Evolutionary conservation across 1,140 invertebrate species (phyloP).

Genomic region (Drosophila quadrilineata): DNA sequence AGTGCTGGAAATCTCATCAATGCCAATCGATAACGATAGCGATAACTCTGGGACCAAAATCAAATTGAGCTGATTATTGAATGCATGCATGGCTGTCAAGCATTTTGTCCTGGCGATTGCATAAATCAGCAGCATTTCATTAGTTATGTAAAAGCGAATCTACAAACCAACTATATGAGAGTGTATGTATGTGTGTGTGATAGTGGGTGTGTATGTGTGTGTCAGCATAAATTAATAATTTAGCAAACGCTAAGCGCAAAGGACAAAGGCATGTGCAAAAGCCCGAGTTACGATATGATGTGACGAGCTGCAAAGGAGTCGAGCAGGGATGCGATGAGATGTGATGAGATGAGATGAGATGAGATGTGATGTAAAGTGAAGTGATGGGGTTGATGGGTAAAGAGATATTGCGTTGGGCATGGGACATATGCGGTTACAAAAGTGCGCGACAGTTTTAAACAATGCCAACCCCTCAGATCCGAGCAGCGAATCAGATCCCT

Average conservation of each 20-base stretch:
- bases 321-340: neutral
- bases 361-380: neutral
- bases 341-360: neutral
- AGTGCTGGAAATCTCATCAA: too few species aligned
- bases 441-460: constrained; percentile 63
- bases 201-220: constrained; percentile 5
- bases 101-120: constrained; percentile 19
- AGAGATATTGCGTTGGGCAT: neutral
- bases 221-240: constrained; percentile 66
- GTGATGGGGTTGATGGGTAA: neutral
- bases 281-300: neutral
- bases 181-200: neutral
- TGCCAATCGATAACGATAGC: constrained; percentile 11
- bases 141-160: constrained; percentile 53
- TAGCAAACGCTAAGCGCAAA: constrained; percentile 22
- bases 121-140: constrained; percentile 32
- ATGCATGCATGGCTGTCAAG: too few species aligned
- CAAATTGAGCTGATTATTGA: constrained; percentile 27
- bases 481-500: constrained; percentile 14
- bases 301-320: neutral
- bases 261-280: constrained; percentile 10
- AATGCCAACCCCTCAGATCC: constrained; percentile 19
- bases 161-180: neutral
- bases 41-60: neutral
- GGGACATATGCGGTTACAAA: constrained; percentile 43